phyloP scores from a whole-genome alignment of 2,113 vertebrate genomes.

The Urocolius indicus region DNA sequence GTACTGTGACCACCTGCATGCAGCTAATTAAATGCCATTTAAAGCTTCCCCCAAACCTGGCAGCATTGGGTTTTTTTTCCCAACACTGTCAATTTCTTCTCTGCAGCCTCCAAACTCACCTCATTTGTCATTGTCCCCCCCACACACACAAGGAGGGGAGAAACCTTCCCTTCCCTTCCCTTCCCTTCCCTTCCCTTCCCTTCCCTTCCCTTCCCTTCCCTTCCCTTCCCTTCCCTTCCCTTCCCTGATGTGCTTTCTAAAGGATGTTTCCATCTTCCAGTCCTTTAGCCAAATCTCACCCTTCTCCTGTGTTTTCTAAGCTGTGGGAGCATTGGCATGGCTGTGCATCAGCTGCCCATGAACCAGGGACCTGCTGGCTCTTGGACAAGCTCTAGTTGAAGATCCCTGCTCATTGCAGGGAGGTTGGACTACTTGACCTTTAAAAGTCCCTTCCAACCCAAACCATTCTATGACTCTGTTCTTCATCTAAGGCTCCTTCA shows the following conservation, averaged over 20 bases:
- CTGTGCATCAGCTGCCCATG: background rate
- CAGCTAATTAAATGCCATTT: conserved; percentile 67
- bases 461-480: background rate
- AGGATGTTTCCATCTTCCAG: background rate
- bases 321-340: rapidly evolving
- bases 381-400: background rate
- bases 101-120: background rate
- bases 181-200: background rate
- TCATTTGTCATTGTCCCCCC: conserved; percentile 60
- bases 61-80: background rate
- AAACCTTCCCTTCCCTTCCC: background rate
- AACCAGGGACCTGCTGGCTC: rapidly evolving
- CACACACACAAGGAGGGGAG: background rate
- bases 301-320: background rate
- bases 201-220: background rate
- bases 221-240: background rate
- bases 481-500: background rate
- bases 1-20: conserved; percentile 60
- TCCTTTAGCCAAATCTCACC: rapidly evolving
- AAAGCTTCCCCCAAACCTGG: conserved; percentile 63
- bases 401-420: background rate
- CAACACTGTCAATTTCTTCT: conserved; percentile 46
- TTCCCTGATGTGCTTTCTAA: background rate
- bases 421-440: background rate
- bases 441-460: background rate